Conservation (phyloP, 2,797 vertebrate species). For the Tapera naevia region DNA sequence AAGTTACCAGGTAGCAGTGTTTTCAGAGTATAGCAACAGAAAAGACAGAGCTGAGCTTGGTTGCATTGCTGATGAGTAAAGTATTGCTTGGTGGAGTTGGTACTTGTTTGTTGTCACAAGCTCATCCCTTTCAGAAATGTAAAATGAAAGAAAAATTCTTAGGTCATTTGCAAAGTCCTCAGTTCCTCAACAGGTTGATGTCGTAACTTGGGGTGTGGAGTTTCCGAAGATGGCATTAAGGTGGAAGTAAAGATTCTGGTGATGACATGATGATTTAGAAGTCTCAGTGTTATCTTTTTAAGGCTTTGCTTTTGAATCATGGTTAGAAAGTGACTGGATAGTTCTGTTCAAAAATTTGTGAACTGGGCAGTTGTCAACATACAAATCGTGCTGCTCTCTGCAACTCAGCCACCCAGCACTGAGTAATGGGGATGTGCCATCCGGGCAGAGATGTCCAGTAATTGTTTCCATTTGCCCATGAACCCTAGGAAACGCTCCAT, state of each 20-base stretch:
- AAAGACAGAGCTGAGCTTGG: neutral
- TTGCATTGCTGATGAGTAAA: neutral
- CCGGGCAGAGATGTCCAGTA: neutral
- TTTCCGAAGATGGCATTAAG: neutral
- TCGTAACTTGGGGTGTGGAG: rapidly evolving
- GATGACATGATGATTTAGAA: neutral
- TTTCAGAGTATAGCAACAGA: neutral
- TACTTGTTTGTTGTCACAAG: neutral
- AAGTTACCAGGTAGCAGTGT: neutral
- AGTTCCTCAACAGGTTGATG: neutral
- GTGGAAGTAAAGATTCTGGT: neutral
- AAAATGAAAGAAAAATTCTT: neutral
- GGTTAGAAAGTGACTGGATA: neutral
- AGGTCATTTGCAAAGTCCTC: neutral
- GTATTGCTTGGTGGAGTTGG: neutral
- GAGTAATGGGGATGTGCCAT: neutral
- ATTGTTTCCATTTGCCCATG: neutral
- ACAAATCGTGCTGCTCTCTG: neutral
- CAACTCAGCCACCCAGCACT: neutral
- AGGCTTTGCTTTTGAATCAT: rapidly evolving
- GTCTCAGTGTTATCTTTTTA: neutral
- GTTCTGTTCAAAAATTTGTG: neutral
- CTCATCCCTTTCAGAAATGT: neutral
- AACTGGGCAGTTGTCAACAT: neutral
- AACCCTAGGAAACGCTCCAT: neutral